phyloP scores from a whole-genome alignment of 2,888 invertebrate species.

The Perizoma affinitatum region DNA sequence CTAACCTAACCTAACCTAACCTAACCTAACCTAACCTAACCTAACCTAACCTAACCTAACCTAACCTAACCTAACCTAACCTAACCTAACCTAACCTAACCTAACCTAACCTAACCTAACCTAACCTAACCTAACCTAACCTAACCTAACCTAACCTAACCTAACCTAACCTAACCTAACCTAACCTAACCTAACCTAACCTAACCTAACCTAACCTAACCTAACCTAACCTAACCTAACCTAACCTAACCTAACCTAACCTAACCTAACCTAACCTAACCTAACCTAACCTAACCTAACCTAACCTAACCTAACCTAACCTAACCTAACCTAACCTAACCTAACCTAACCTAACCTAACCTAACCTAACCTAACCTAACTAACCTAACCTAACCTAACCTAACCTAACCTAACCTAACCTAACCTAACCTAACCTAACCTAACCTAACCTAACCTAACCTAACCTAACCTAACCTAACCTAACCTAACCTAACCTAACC shows the following conservation, averaged over 20 bases:
- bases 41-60: slow-evolving; percentile 40
- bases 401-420: slow-evolving; percentile 34
- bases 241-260: slow-evolving; percentile 39
- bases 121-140: slow-evolving; percentile 44
- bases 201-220: slow-evolving; percentile 36
- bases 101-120: slow-evolving; percentile 41
- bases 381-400: slow-evolving; percentile 35
- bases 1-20: slow-evolving; percentile 40
- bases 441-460: slow-evolving; percentile 33
- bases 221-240: slow-evolving; percentile 36
- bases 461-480: slow-evolving; percentile 31
- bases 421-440: slow-evolving; percentile 33
- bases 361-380: slow-evolving; percentile 33
- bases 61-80: slow-evolving; percentile 41
- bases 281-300: slow-evolving; percentile 39
- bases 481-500: slow-evolving; percentile 31
- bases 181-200: slow-evolving; percentile 38
- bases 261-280: slow-evolving; percentile 39
- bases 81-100: slow-evolving; percentile 42
- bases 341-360: slow-evolving; percentile 38
- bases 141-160: slow-evolving; percentile 43
- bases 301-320: slow-evolving; percentile 40
- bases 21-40: slow-evolving; percentile 42
- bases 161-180: slow-evolving; percentile 39
- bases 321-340: slow-evolving; percentile 40